Evolutionary conservation across 1,140 invertebrate species (phyloP), one percentile per base, ranked within the genome.

Genomic region (Cotesia glomerata): DNA sequence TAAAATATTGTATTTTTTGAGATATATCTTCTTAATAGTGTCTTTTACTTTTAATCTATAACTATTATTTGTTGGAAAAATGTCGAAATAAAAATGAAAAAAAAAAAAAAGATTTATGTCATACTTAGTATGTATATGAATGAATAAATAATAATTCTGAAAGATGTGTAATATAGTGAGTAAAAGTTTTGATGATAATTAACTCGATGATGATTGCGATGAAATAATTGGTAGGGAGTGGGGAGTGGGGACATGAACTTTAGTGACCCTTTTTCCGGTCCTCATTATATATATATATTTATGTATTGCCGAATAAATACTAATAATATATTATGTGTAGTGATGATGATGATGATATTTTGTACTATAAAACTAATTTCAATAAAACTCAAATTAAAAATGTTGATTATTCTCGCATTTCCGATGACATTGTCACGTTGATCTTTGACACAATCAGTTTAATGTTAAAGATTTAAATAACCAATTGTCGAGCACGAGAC

Each of bases 311-410:
- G 56, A 72, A 61, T 59, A 72, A 51, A 59, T 61, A 72, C 35
- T 61, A 71, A 49, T 59, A 39, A 18, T 45, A 26, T 18, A 13
- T 11, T 13, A 16, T 61, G 18, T 63, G 16, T 63, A 26, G 39
- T 45, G 39, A 45, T 45, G 26, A 26, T 26, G 26, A 26, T 26
- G 26, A 26, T 26, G 26, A 26, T 26, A 26, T 26, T 26, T 26
- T 54, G 56, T 26, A 26, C 16, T 26, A 18, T 9, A 34, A 26
- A 26, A 26, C 26, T 26, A 26, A 36, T 65, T 72, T 72, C 63
- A 72, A 72, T 72, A 72, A 72, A 72, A 67, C 36, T 72, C 54
- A 67, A 58, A 72, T 72, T 72, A 51, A 56, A 67, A 72, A 72
- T 72, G 71, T 67, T 72, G 58, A 72, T 72, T 67, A 62, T 62